phyloP scores from a whole-genome alignment of 2,888 invertebrate genomes.

The Perithous albicinctus region DNA sequence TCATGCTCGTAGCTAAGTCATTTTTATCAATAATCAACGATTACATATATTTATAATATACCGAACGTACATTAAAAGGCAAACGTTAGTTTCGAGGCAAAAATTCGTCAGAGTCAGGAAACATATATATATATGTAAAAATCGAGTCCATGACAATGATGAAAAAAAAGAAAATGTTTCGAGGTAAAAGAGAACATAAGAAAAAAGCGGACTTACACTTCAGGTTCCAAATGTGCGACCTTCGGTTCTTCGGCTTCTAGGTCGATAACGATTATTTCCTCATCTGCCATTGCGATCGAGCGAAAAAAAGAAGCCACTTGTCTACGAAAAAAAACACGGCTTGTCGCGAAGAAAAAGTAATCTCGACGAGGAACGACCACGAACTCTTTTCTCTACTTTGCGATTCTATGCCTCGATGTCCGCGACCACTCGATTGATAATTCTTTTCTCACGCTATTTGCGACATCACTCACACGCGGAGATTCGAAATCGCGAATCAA shows the following conservation, averaged over 20 bases:
- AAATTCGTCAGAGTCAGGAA: too few relatives aligned
- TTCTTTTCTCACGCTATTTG: neutral
- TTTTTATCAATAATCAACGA: neutral
- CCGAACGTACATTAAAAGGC: too few relatives aligned
- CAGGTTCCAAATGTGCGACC: constrained; percentile 2
- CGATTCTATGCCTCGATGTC: too few relatives aligned
- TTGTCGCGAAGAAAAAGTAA: neutral
- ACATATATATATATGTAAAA: too few relatives aligned
- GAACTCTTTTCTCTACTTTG: too few relatives aligned
- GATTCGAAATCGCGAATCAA: neutral
- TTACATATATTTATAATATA: constrained; percentile 7
- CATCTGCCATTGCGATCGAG: constrained; percentile 64
- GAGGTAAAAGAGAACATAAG: constrained; percentile 5
- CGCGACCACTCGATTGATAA: neutral
- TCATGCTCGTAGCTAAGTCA: neutral
- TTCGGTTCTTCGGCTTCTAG: constrained; percentile 55
- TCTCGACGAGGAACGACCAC: too few relatives aligned
- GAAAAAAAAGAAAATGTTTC: too few relatives aligned
- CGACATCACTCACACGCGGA: constrained; percentile 5
- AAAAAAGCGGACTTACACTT: constrained; percentile 48
- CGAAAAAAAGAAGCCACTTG: too few relatives aligned
- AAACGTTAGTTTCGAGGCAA: too few relatives aligned
- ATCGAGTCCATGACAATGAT: constrained; percentile 18
- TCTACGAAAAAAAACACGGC: too few relatives aligned
- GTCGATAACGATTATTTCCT: constrained; percentile 55